A percentile compares a stretch with the other conserved stretches of the same genome.
phyloP scores from a whole-genome alignment of 2,113 vertebrate species.

The Brachyistius frenatus region DNA sequence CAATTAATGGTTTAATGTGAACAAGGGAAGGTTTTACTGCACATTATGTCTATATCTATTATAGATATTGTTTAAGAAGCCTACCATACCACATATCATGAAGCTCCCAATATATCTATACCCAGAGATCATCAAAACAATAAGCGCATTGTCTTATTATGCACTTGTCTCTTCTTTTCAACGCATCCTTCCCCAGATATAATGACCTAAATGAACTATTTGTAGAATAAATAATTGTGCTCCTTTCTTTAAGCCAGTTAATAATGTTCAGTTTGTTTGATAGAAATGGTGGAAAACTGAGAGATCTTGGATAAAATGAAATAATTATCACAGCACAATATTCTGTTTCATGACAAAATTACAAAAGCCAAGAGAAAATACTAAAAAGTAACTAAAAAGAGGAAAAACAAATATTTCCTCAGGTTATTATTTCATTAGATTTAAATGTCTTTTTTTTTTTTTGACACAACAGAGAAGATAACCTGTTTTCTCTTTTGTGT shows the following conservation, averaged over 20 bases:
- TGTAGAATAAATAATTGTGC: conserved; percentile 22
- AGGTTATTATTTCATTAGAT: conserved; percentile 33
- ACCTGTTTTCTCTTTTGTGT: neutral
- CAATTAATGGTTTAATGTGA: neutral
- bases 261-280: conserved; percentile 25
- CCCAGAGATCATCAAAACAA: neutral
- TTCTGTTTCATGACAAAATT: conserved; percentile 61
- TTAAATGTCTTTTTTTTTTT: neutral
- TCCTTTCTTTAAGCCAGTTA: conserved; percentile 5
- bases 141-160: neutral
- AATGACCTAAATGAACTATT: conserved; percentile 1
- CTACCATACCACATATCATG: neutral
- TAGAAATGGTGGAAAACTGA: conserved; percentile 34
- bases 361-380: conserved; percentile 41
- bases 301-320: conserved; percentile 56
- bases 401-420: conserved; percentile 10
- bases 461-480: too few relatives aligned
- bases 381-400: neutral
- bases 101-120: neutral
- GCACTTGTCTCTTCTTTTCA: neutral
- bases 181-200: neutral
- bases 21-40: neutral
- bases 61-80: neutral
- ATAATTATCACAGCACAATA: conserved; percentile 37
- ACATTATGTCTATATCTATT: neutral